Evolutionary conservation across 2,797 vertebrate species (phyloP).

Genomic region (Phataginus tetradactyla): DNA sequence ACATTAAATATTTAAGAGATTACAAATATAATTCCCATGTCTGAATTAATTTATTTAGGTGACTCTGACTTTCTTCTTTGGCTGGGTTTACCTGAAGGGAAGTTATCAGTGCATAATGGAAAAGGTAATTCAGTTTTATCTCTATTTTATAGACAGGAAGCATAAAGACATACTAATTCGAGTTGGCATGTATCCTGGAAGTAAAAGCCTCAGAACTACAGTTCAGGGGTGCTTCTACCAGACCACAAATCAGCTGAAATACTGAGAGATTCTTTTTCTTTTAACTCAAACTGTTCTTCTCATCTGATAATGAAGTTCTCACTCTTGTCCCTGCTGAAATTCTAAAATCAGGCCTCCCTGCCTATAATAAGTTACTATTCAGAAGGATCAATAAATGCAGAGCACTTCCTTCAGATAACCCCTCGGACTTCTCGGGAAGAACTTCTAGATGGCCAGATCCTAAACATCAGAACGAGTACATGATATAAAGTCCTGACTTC

Average conservation of each 20-base stretch:
- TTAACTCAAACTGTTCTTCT: not conserved
- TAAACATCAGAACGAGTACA: not conserved
- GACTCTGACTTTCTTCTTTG: not conserved
- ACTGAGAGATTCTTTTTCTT: not conserved
- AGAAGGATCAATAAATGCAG: not conserved
- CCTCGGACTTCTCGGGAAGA: not conserved
- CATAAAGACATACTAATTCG: not conserved
- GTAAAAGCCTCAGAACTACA: not conserved
- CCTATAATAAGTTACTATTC: not conserved
- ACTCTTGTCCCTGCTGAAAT: not conserved
- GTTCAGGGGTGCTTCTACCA: not conserved
- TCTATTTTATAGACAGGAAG: not conserved
- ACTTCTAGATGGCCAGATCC: not conserved
- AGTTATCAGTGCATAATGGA: not conserved
- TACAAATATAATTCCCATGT: not conserved
- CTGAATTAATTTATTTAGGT: constrained; percentile 70
- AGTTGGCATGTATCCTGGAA: not conserved
- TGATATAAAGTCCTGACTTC: not conserved
- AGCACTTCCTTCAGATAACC: not conserved
- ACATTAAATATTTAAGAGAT: not conserved
- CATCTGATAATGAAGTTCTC: not conserved
- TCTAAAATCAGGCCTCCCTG: not conserved
- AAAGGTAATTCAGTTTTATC: not conserved
- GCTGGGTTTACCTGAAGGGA: not conserved
- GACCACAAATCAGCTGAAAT: not conserved